Evolutionary conservation across 1,140 invertebrate species (phyloP), one percentile per base, ranked within the genome.

Genomic region (Anadara kagoshimensis): DNA sequence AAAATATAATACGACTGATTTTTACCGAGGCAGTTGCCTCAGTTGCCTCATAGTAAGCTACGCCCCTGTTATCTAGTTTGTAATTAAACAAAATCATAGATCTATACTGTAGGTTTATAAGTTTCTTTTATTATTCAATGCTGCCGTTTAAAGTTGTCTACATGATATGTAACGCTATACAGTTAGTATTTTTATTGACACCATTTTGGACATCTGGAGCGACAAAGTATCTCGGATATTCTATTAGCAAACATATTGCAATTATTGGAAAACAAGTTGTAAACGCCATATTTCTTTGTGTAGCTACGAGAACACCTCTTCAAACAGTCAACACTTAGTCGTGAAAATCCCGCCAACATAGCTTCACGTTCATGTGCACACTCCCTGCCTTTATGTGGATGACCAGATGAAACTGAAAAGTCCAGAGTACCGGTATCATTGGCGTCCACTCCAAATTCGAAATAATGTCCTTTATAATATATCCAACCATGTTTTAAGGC

Each of bases 221-320:
- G 29, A 57, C 66, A 68, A 16, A 68, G 14, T 45, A 68, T 53
- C 41, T 45, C 45, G 10, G 66, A 68, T 18, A 68, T 29, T 29
- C 56, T 68, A 43, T 68, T 68, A 3, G 57, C 20, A 45, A 68
- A 68, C 41, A 57, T 43, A 44, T 68, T 53, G 44, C 66, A 68
- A 43, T 68, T 68, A 24, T 68, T 68, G 3, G 51, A 24, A 45
- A 57, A 58, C 26, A 68, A 16, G 10, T 45, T n/a, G 36, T 68
- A 68, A 7, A 58, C 43, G 43, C 66, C 66, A n/a, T 59, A 68
- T 45, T 43, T 57, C n/a, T 44, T 47, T n/a, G 56, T 58, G 51
- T 68, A 68, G 20, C 57, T 68, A 29, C 44, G 24, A 24, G 56
- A 53, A 22, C 66, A 68, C 14, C 53, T 54, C 45, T 45, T 45